Base-by-base conservation (phyloP, 2,113 vertebrate genomes). In the Myxocyprinus asiaticus region DNA sequence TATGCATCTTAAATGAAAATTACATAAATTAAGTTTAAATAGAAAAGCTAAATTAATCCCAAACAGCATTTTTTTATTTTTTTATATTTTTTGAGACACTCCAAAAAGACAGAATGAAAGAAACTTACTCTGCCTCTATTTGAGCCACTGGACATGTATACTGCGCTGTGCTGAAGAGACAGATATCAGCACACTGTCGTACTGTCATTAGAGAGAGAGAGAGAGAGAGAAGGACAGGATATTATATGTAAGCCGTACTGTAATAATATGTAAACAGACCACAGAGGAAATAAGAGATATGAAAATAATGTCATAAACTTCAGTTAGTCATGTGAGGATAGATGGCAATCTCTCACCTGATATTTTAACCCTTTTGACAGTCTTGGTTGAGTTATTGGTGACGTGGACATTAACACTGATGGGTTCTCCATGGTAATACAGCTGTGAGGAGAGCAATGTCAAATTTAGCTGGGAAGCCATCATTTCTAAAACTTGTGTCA, bases 341-440 rank as follows among this genome's bases (percentile, higher is more conserved):
- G 22, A 33, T 33, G 22, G 22, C 22, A 33, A 67, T 2, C 5
- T 43, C 85, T 55, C 81, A 95, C 96, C 96, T 6, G 96, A 96
- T 82, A 96, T 95, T 91, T 94, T 96, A 61, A 96, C 93, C 83
- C 94, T 94, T 91, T 96, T 97, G 56, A 97, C 91, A 0, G 95
- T 96, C 89, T 96, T 97, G 86, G 94, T 94, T 68, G 96, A 96
- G 89, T 97, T 97, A 90, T 97, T 96, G 88, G 95, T 97, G 85
- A 96, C 95, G 4, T 97, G 96, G 33, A 97, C 96, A 1, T 97
- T 97, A 86, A 96, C 94, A 50, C 86, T 95, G 91, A 97, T 94
- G 15, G 95, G 93, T 83, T 97, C 96, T 2, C 95, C 96, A 0
- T 87, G 92, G 78, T 93, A 97, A 81, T 97, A 97, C 4, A 97